These are phyloP conservation scores for Hippopotamus amphibius DNA, from an alignment of 2,113 vertebrate genomes.

Conservation along the genomic window DNA sequence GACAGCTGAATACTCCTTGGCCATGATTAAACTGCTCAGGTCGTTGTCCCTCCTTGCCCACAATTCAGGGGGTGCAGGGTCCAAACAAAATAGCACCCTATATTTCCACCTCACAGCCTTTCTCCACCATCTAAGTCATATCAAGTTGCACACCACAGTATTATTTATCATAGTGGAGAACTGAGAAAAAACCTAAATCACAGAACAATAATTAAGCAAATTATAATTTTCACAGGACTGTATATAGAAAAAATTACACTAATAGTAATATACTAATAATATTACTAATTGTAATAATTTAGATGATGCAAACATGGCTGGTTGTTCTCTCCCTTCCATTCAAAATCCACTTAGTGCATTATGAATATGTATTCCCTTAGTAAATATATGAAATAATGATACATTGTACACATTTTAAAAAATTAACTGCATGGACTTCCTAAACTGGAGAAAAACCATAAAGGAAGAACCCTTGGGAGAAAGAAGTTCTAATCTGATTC, in stretches of 20 bases:
- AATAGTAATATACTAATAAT: neutral
- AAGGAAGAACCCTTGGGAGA: neutral
- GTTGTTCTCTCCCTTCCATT: neutral
- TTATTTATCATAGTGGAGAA: neutral
- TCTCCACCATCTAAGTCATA: neutral
- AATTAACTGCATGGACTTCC: neutral
- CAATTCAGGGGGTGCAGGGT: neutral
- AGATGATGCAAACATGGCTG: neutral
- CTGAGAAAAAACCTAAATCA: constrained; percentile 13
- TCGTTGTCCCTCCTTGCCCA: neutral
- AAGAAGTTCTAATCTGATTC: neutral
- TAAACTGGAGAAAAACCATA: neutral
- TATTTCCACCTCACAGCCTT: neutral
- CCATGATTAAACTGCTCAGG: neutral
- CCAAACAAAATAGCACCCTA: neutral
- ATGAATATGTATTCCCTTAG: neutral
- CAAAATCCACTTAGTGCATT: neutral
- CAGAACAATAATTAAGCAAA: neutral
- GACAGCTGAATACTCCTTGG: constrained; percentile 68
- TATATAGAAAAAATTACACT: neutral
- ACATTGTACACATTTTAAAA: neutral
- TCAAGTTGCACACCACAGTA: neutral
- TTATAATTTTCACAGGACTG: neutral
- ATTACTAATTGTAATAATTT: constrained; percentile 29
- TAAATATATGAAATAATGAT: constrained; percentile 11